A percentile compares a stretch with the other conserved stretches of the same genome.
Evolutionary conservation across 2,113 vertebrate genomes (phyloP).

Genomic region (Talpa occidentalis): DNA sequence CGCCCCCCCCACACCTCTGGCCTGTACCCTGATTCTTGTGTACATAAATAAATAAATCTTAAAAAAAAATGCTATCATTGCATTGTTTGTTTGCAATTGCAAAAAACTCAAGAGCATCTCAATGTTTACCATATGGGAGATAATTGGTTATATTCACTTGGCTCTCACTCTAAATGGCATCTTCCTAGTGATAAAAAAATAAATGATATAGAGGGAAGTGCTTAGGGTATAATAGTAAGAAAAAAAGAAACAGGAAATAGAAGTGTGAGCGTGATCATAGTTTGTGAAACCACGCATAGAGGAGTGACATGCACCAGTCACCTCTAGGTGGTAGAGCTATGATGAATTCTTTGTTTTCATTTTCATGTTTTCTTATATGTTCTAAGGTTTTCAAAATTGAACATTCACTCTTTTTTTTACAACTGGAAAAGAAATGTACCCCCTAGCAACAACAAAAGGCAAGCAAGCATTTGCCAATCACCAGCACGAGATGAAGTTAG

Average conservation of each 20-base stretch:
- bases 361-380: not conserved
- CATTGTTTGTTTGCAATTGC: not conserved
- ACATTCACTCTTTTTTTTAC: not conserved
- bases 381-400: not conserved
- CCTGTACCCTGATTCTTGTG: no score
- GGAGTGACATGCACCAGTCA: not conserved
- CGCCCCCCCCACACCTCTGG: no score
- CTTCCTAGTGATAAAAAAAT: not conserved
- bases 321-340: not conserved
- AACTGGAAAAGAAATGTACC: not conserved
- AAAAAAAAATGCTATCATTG: not conserved
- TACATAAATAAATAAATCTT: no score
- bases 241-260: not conserved
- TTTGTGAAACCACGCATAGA: not conserved
- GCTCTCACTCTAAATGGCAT: not conserved
- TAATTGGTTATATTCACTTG: not conserved
- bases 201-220: not conserved
- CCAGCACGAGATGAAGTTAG: not conserved
- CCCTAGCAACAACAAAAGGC: not conserved
- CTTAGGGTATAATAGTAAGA: not conserved
- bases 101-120: not conserved
- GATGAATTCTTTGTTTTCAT: not conserved
- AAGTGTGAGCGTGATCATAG: not conserved
- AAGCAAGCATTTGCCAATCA: not conserved
- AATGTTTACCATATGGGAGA: not conserved